Evolutionary conservation across 2,888 invertebrate genomes (phyloP).

Genomic region (Melangyna quadrimaculata): DNA sequence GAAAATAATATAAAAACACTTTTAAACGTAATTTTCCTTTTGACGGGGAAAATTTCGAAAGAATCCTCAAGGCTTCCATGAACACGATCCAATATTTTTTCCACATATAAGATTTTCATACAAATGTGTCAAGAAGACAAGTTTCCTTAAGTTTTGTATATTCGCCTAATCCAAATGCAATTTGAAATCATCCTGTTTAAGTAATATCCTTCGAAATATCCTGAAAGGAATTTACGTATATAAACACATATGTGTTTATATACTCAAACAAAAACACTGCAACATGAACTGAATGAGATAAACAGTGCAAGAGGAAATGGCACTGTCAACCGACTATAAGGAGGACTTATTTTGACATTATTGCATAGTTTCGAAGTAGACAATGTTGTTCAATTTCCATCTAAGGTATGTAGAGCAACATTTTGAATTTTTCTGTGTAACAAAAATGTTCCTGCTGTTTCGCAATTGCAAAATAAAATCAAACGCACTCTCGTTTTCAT

Average conservation of each 20-base stretch:
- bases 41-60: constrained; percentile 23
- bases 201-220: constrained; percentile 33
- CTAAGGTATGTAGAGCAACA: constrained; percentile 67
- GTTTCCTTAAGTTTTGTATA: constrained; percentile 43
- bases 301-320: constrained; percentile 30
- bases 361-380: constrained; percentile 39
- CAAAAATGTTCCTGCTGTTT: constrained; percentile 48
- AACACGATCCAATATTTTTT: not conserved
- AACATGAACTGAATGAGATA: constrained; percentile 12
- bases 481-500: not conserved
- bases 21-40: constrained; percentile 34
- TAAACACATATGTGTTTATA: not conserved
- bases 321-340: constrained; percentile 50
- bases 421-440: constrained; percentile 18
- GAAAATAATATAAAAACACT: not conserved
- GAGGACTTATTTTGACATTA: constrained; percentile 47
- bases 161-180: constrained; percentile 50
- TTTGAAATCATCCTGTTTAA: constrained; percentile 45
- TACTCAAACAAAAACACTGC: not conserved
- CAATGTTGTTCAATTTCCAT: constrained; percentile 65
- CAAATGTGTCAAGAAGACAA: constrained; percentile 42
- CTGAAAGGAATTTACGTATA: constrained; percentile 31
- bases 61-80: constrained; percentile 56
- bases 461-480: constrained; percentile 35
- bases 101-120: constrained; percentile 29